These are phyloP conservation scores for Vicugna pacos DNA, from an alignment of 2,113 vertebrate species.

Conservation along the genomic window DNA sequence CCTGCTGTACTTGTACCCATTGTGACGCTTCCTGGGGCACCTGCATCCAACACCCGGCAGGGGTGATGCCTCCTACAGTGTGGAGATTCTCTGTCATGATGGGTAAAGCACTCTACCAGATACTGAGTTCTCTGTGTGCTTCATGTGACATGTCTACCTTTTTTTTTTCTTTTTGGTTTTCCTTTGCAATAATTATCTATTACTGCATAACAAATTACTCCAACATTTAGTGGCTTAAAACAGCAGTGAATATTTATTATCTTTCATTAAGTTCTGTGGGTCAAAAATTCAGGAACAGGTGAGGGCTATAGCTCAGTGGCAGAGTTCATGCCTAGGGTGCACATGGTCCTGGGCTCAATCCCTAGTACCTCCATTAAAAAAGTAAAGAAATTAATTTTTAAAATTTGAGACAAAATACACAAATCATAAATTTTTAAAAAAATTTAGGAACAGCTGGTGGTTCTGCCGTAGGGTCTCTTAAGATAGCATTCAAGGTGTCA, in stretches of 20 bases:
- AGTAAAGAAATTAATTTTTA: too few species aligned
- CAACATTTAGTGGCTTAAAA: constrained; percentile 7
- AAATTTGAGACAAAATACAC: too few species aligned
- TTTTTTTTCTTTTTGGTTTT: neutral
- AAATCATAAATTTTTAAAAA: neutral
- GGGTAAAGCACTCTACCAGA: neutral
- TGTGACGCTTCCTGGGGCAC: neutral
- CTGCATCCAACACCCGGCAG: neutral
- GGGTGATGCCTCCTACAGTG: neutral
- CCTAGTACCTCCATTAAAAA: too few species aligned
- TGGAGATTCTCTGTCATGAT: neutral
- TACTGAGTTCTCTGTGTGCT: neutral
- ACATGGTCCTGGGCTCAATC: too few species aligned
- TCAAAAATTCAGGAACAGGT: neutral
- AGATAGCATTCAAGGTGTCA: neutral
- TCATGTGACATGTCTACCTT: neutral
- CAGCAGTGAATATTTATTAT: neutral
- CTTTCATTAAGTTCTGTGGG: neutral
- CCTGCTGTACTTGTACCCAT: neutral
- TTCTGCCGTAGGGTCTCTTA: neutral
- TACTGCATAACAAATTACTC: neutral
- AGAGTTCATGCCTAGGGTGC: too few species aligned
- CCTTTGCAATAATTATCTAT: neutral
- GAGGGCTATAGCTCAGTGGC: too few species aligned
- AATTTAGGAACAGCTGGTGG: neutral